Evolutionary conservation across 2,113 vertebrate genomes (phyloP), one percentile per base, ranked within the genome.

Genomic region (Catharus minimus): DNA sequence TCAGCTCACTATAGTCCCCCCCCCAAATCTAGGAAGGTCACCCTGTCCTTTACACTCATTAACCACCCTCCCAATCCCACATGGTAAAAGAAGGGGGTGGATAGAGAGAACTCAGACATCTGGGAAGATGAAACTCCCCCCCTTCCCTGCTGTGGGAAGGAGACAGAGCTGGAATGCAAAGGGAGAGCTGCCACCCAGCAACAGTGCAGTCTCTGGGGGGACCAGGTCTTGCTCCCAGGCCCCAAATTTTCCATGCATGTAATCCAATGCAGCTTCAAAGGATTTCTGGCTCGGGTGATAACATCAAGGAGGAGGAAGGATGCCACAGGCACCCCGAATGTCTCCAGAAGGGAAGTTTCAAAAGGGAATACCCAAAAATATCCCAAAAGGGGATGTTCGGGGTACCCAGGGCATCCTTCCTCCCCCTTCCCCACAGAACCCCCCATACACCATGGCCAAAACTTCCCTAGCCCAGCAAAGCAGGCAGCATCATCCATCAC

Each of bases 401-500:
- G 44, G 68, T 64, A 22, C 55, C 19, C 0, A 0, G 22, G 15
- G 36, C 36, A 80, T 43, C 87, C 15, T 91, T 89, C 57, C n/a
- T 92, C 47, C 47, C 32, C n/a, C 20, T 85, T 91, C 57, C 79
- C 18, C 16, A 62, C 11, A 19, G 66, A 81, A 49, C 19, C 49
- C 32, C 22, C 17, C 11, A 16, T 5, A 85, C 27, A 61, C 61
- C 15, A 86, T 1, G 0, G 86, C 49, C 39, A 95, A 92, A 92
- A 83, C 46, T 72, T 90, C 84, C 73, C 86, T 76, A 80, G 49
- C 36, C 82, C 86, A 76, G 88, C 56, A 82, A 80, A 85, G 44
- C 32, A 18, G 49, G 26, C 49, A 76, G 90, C 65, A 94, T 87
- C 86, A 96, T 96, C 92, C 90, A 96, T 95, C 95, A 96, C 72